phyloP scores from a whole-genome alignment of 2,888 invertebrate species.

The Ypsolopha sequella region DNA sequence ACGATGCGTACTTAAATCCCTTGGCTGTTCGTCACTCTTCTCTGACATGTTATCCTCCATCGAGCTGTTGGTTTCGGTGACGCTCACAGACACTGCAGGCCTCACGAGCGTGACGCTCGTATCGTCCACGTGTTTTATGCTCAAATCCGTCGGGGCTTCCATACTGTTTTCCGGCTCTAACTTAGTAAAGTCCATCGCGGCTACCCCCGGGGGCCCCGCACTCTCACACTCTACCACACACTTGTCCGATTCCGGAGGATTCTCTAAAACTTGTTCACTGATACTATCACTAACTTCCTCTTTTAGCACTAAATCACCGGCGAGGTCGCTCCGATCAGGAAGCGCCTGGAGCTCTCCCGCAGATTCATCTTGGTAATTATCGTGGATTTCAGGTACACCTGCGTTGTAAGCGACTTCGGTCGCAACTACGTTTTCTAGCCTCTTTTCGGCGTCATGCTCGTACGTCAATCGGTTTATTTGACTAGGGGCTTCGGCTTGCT shows the following conservation, averaged over 20 bases:
- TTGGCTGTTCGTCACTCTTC: constrained; percentile 69
- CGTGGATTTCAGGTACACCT: constrained; percentile 41
- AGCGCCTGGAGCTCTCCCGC: constrained; percentile 26
- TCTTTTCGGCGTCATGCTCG: constrained; percentile 36
- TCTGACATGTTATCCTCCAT: constrained; percentile 45
- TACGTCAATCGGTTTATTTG: constrained; percentile 37
- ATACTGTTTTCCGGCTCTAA: constrained; percentile 19
- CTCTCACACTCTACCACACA: not conserved
- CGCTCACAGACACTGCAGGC: constrained; percentile 15
- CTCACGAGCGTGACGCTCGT: constrained; percentile 19
- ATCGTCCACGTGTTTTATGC: constrained; percentile 47
- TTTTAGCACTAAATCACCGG: constrained; percentile 19
- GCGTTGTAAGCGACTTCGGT: constrained; percentile 36
- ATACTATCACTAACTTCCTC: constrained; percentile 11
- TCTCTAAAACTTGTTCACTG: constrained; percentile 14
- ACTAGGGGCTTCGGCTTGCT: constrained; percentile 24
- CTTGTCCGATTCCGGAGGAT: constrained; percentile 12
- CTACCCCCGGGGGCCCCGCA: not conserved
- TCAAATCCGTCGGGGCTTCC: constrained; percentile 71
- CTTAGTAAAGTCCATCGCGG: constrained; percentile 2
- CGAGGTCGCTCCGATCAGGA: constrained; percentile 33
- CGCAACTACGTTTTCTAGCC: constrained; percentile 31
- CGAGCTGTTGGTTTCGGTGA: constrained; percentile 29
- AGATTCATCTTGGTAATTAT: constrained; percentile 26
- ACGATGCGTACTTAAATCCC: constrained; percentile 72